Conservation (phyloP, 2,888 invertebrate species). For the Xylota sylvarum region DNA sequence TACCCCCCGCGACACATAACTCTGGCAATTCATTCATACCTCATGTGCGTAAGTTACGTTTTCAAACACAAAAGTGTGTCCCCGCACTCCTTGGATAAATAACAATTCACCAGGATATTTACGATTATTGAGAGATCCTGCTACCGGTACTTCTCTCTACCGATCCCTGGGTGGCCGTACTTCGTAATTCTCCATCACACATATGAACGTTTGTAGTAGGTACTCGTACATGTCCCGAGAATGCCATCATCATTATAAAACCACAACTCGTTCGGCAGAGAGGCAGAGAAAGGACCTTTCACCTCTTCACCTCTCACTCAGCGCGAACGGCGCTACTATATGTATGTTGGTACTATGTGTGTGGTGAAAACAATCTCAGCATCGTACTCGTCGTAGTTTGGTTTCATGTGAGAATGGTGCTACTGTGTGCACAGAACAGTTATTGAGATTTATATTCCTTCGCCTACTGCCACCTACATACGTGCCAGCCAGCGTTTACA, state of each 20-base stretch:
- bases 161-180: slow-evolving; percentile 73
- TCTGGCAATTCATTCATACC: slow-evolving; percentile 54
- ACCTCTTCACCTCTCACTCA: slow-evolving; percentile 44
- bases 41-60: slow-evolving; percentile 21
- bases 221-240: slow-evolving; percentile 60
- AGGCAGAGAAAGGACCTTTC: slow-evolving; percentile 60
- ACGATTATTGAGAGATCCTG: slow-evolving; percentile 77
- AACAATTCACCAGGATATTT: slow-evolving; percentile 73
- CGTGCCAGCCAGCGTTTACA: slow-evolving; percentile 21
- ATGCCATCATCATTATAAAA: slow-evolving; percentile 76
- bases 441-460: slow-evolving; percentile 72
- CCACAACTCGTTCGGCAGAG: slow-evolving; percentile 73
- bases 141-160: slow-evolving; percentile 59
- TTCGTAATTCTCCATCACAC: slow-evolving; percentile 54
- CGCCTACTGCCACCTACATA: slow-evolving; percentile 17
- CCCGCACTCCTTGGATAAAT: slow-evolving; percentile 58
- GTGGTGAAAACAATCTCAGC: slow-evolving; percentile 68
- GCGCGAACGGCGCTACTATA: not conserved
- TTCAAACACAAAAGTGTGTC: slow-evolving; percentile 48
- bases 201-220: not conserved
- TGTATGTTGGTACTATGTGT: not conserved
- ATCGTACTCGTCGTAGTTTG: slow-evolving; percentile 41
- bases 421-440: slow-evolving; percentile 58
- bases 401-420: slow-evolving; percentile 19
- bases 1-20: slow-evolving; percentile 21